phyloP scores from a whole-genome alignment of 2,888 invertebrate genomes.

The Colletes collaris region DNA sequence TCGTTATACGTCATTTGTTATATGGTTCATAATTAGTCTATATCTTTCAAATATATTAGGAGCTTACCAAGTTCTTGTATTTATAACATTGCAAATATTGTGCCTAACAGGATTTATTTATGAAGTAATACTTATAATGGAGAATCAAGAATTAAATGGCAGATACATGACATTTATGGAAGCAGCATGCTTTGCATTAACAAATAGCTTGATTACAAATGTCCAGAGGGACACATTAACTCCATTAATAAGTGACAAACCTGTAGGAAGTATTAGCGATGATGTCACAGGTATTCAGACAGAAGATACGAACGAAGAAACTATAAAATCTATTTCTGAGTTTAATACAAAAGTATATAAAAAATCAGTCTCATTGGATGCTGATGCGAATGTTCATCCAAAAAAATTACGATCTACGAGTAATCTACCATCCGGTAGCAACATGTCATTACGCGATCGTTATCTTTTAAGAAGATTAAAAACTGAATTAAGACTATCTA shows the following conservation, averaged over 20 bases:
- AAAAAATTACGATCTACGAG: constrained; percentile 50
- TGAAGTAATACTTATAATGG: constrained; percentile 85
- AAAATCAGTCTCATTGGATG: constrained; percentile 77
- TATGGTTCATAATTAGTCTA: constrained; percentile 91
- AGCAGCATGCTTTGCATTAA: constrained; percentile 74
- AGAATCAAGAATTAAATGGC: constrained; percentile 84
- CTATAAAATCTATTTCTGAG: neutral
- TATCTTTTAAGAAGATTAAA: constrained; percentile 77
- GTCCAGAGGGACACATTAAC: constrained; percentile 29
- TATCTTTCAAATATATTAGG: constrained; percentile 91
- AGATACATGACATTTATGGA: constrained; percentile 77
- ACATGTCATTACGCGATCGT: constrained; percentile 65
- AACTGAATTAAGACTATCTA: constrained; percentile 75
- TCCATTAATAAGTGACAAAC: constrained; percentile 3
- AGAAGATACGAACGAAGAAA: constrained; percentile 6
- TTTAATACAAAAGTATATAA: constrained; percentile 26
- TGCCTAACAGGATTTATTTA: constrained; percentile 87
- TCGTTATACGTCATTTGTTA: constrained; percentile 87
- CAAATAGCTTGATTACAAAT: constrained; percentile 63
- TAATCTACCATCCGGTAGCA: constrained; percentile 27
- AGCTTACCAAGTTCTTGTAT: constrained; percentile 90
- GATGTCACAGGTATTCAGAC: constrained; percentile 25
- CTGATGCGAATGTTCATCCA: constrained; percentile 47
- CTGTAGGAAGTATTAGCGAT: neutral
- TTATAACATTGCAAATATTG: constrained; percentile 87